Percentiles rank a stretch among this genome's conserved stretches.
Conservation (phyloP, 1,140 invertebrate species). For the Drosophila subpulchrella region DNA sequence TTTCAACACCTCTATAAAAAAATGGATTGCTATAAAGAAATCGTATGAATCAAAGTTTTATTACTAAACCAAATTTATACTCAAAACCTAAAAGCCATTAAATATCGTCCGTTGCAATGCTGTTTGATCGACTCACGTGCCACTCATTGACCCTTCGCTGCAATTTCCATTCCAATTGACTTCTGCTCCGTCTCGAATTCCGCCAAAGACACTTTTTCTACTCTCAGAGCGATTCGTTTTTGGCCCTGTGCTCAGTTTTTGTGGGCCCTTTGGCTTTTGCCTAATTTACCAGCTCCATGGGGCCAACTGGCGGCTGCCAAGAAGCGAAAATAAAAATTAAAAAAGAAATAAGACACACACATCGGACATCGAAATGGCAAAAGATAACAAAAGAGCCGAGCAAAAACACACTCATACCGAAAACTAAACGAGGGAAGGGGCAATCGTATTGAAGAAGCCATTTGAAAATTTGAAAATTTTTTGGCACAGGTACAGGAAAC, state of each 20-base stretch:
- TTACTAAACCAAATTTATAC: too few relatives aligned
- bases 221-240: constrained; percentile 5
- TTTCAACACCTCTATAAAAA: too few relatives aligned
- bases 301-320: constrained; percentile 51
- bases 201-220: constrained; percentile 40
- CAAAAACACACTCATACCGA: constrained; percentile 45
- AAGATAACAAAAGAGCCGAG: constrained; percentile 64
- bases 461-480: constrained; percentile 83
- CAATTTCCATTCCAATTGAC: constrained; percentile 51
- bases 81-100: neutral
- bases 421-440: constrained; percentile 23
- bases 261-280: constrained; percentile 61
- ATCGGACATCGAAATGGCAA: constrained; percentile 61
- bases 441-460: constrained; percentile 74
- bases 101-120: neutral
- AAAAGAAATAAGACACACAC: constrained; percentile 64
- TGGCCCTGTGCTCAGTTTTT: constrained; percentile 36
- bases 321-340: constrained; percentile 73
- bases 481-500: constrained; percentile 80
- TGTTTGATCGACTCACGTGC: constrained; percentile 44
- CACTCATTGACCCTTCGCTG: constrained; percentile 29
- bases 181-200: constrained; percentile 41
- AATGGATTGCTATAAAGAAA: too few relatives aligned
- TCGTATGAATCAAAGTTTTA: too few relatives aligned
- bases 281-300: constrained; percentile 71